These are phyloP conservation scores for Agelas oroides DNA, from an alignment of 37 sponge, comb jelly and placozoan genomes.

Conservation along the genomic window DNA sequence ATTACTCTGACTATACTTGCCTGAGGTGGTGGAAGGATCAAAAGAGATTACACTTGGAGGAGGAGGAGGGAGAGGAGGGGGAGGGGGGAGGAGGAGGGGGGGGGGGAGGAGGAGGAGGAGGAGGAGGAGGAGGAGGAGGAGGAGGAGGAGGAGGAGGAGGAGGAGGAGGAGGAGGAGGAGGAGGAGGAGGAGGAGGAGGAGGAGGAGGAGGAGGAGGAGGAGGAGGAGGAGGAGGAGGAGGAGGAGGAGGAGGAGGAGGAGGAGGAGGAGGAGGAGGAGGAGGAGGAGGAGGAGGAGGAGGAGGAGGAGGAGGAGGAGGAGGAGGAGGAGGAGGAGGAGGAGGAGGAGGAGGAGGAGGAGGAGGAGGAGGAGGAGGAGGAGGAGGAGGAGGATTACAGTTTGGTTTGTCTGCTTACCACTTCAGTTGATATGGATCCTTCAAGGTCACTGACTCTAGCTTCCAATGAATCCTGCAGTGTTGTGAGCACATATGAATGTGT, in stretches of 20 bases:
- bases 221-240: background rate
- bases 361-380: background rate
- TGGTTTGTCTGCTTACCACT: background rate
- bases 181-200: background rate
- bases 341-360: background rate
- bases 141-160: background rate
- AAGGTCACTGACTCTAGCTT: too few relatives aligned
- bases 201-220: background rate
- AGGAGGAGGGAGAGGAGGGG: background rate
- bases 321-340: background rate
- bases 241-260: background rate
- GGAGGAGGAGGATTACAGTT: background rate
- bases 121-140: background rate
- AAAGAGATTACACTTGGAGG: background rate
- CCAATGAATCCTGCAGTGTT: too few relatives aligned
- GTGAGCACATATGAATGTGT: background rate
- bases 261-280: background rate
- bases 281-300: background rate
- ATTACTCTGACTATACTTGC: background rate
- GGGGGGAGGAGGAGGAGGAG: background rate
- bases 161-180: background rate
- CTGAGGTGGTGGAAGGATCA: too few relatives aligned
- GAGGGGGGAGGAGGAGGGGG: background rate
- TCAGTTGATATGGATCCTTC: background rate
- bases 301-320: background rate